A percentile compares a stretch with the other conserved stretches of the same genome.
Evolutionary conservation across 2,888 invertebrate species (phyloP).

Genomic region (Cryptophagus acutangulus): DNA sequence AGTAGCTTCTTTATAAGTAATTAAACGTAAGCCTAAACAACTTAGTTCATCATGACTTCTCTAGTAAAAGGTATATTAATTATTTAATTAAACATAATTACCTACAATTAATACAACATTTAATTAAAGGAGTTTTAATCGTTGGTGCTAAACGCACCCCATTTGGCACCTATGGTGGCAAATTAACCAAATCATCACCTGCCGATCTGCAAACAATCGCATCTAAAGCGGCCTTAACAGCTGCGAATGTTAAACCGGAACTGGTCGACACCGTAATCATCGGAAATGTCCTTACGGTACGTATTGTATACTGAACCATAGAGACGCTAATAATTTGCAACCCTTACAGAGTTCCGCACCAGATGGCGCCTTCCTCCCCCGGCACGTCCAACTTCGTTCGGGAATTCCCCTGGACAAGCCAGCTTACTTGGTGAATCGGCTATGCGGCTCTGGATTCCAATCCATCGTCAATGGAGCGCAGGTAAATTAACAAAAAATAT

Average conservation of each 20-base stretch:
- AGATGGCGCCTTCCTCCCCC: slow-evolving; percentile 81
- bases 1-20: too few relatives aligned
- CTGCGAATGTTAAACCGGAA: slow-evolving; percentile 78
- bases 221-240: slow-evolving; percentile 70
- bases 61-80: slow-evolving; percentile 26
- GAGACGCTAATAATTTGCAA: slow-evolving; percentile 8
- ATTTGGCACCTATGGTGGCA: slow-evolving; percentile 92
- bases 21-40: too few relatives aligned
- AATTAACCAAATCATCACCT: slow-evolving; percentile 66
- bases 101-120: not conserved
- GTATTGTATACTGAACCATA: too few relatives aligned
- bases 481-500: slow-evolving; percentile 49
- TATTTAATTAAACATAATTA: not conserved
- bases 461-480: slow-evolving; percentile 86
- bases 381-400: slow-evolving; percentile 79
- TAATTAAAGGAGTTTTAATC: slow-evolving; percentile 70
- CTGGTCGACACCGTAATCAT: slow-evolving; percentile 83
- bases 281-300: slow-evolving; percentile 71
- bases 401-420: slow-evolving; percentile 84
- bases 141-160: slow-evolving; percentile 96
- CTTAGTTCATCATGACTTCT: slow-evolving; percentile 29
- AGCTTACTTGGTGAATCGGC: slow-evolving; percentile 82
- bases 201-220: slow-evolving; percentile 79
- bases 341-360: slow-evolving; percentile 60
- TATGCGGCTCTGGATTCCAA: slow-evolving; percentile 98